A percentile compares a stretch with the other conserved stretches of the same genome.
phyloP scores from a whole-genome alignment of 2,888 invertebrate genomes.

The Crematogaster levior region DNA sequence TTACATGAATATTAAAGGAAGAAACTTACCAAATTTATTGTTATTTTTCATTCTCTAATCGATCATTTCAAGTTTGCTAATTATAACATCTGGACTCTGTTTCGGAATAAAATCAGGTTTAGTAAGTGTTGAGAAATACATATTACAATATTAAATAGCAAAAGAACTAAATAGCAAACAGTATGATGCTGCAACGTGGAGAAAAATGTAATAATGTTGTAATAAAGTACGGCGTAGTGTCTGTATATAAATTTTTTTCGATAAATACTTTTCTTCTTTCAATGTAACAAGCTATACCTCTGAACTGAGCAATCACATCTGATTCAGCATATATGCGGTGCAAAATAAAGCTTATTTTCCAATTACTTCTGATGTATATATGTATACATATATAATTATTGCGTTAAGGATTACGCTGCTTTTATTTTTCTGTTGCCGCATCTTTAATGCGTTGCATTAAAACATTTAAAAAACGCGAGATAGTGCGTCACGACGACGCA shows the following conservation, averaged over 20 bases:
- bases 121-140: conserved; percentile 12
- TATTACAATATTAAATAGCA: background rate
- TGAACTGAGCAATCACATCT: background rate
- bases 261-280: background rate
- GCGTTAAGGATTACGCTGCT: background rate
- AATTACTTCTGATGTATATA: background rate
- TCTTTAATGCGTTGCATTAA: background rate
- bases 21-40: background rate
- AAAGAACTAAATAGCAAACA: too few species aligned
- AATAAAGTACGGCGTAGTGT: background rate
- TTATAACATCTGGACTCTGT: too few species aligned
- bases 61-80: background rate
- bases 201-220: background rate
- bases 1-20: background rate
- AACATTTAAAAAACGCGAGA: background rate
- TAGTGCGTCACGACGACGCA: background rate
- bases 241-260: background rate
- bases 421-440: background rate
- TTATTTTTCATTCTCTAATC: background rate
- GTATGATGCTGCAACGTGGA: background rate
- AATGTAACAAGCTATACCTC: too few species aligned
- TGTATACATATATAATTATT: background rate
- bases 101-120: background rate
- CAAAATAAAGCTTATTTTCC: background rate
- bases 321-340: background rate